A percentile compares a stretch with the other conserved stretches of the same genome.
Evolutionary conservation across 1,140 invertebrate genomes (phyloP).

Genomic region (Heliconius eleuchia): DNA sequence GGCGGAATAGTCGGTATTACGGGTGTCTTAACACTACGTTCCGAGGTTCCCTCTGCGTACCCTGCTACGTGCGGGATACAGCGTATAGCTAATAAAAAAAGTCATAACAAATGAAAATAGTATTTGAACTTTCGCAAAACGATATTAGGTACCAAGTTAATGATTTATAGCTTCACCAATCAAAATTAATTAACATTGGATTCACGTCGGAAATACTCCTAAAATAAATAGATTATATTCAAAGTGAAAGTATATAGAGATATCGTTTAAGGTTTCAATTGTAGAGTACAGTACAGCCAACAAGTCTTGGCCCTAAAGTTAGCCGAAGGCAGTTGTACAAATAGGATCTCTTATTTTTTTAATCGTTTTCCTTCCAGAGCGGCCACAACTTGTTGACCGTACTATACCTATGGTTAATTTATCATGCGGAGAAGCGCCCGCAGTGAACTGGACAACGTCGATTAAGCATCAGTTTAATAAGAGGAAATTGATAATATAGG

Average conservation of each 20-base stretch:
- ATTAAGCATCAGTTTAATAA: constrained; percentile 12
- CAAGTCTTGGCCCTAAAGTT: no score
- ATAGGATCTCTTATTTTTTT: no score
- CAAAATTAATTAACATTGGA: not conserved
- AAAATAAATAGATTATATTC: not conserved
- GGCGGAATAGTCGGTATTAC: no score
- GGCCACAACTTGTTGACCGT: no score
- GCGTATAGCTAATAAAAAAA: no score
- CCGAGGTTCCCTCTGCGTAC: no score
- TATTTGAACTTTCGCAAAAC: not conserved
- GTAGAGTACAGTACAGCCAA: not conserved
- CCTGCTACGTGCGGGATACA: no score
- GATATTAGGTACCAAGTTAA: not conserved
- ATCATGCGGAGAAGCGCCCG: constrained; percentile 10
- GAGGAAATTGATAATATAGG: constrained; percentile 11
- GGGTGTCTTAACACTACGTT: no score
- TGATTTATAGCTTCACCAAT: not conserved
- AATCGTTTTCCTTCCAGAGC: no score
- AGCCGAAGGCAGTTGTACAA: no score
- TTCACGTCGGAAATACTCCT: not conserved
- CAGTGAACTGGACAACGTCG: constrained; percentile 14
- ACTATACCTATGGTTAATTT: not conserved
- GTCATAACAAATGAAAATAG: not conserved
- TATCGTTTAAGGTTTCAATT: not conserved
- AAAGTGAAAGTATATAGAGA: not conserved